Conservation (phyloP, 2,888 invertebrate genomes). For the Agrypnus murinus region DNA sequence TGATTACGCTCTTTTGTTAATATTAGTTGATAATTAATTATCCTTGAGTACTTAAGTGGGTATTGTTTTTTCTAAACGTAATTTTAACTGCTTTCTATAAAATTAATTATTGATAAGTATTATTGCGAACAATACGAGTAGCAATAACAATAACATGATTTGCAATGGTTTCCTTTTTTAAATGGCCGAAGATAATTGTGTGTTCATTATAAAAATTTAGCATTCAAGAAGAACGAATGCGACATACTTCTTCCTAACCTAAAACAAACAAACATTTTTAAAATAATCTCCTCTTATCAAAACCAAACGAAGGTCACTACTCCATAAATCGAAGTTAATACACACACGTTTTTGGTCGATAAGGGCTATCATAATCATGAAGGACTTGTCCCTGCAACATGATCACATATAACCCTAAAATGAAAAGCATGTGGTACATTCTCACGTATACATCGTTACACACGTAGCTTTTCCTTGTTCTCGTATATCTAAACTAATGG, state of each 20-base stretch:
- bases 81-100: neutral
- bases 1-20: constrained; percentile 2
- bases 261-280: too few species aligned
- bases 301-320: too few species aligned
- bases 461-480: neutral
- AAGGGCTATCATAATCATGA: too few species aligned
- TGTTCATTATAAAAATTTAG: too few species aligned
- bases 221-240: too few species aligned
- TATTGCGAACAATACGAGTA: neutral
- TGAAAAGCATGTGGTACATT: neutral
- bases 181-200: too few species aligned
- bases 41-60: neutral
- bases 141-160: neutral
- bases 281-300: too few species aligned
- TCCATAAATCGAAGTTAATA: too few species aligned
- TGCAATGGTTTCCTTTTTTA: neutral
- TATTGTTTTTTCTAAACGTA: constrained; percentile 1
- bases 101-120: constrained; percentile 8
- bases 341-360: too few species aligned
- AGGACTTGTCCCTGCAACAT: neutral
- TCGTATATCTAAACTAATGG: constrained; percentile 26
- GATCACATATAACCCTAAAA: neutral
- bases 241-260: too few species aligned
- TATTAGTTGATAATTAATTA: constrained; percentile 3
- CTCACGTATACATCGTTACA: constrained; percentile 12